These are phyloP conservation scores for Lumbricus terrestris DNA, from an alignment of 2,888 invertebrate species.

Conservation along the genomic window DNA sequence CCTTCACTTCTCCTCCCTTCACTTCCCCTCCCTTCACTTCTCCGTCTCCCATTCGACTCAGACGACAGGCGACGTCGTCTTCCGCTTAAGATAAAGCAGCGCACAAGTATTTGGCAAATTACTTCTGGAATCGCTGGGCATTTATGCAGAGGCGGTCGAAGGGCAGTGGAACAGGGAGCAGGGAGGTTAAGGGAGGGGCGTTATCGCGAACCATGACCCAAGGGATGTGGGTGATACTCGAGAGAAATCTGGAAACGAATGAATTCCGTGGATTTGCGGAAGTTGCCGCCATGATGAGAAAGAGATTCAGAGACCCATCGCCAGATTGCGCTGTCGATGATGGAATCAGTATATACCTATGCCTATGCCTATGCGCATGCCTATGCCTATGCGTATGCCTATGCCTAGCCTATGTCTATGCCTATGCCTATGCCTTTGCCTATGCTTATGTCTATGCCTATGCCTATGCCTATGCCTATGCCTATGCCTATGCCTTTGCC, in stretches of 20 bases:
- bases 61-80: not conserved
- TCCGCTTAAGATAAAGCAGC: not conserved
- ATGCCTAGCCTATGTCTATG: too few species aligned
- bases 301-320: not conserved
- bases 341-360: too few species aligned
- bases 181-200: not conserved
- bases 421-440: too few species aligned
- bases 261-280: not conserved
- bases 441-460: too few species aligned
- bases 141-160: not conserved
- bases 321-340: too few species aligned
- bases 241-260: not conserved
- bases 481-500: too few species aligned
- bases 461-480: too few species aligned
- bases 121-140: not conserved
- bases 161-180: not conserved
- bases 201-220: not conserved
- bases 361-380: too few species aligned
- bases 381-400: too few species aligned
- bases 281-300: not conserved
- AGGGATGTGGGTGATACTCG: not conserved
- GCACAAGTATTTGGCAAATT: not conserved
- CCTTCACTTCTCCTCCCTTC: too few species aligned
- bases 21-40: not conserved
- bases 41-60: not conserved